Conservation (phyloP, 2,113 vertebrate species). For the Piprites chloris region DNA sequence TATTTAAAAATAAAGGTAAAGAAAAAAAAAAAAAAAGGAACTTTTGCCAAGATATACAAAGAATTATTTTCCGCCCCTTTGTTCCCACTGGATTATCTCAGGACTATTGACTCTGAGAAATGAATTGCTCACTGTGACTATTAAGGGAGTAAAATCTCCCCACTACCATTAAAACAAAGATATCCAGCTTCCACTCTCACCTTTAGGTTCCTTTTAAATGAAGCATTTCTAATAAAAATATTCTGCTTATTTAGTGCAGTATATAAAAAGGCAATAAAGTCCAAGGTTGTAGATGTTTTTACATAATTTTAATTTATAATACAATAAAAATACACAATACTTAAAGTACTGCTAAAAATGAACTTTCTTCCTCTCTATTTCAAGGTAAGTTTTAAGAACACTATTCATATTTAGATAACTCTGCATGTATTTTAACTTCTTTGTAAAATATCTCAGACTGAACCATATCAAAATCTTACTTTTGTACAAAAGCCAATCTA, state of each 20-base stretch:
- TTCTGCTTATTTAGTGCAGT: conserved; percentile 28
- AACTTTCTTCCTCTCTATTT: not conserved
- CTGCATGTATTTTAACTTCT: not conserved
- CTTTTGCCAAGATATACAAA: not conserved
- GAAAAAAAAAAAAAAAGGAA: conserved; percentile 16
- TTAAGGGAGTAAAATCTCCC: not conserved
- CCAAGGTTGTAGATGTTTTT: not conserved
- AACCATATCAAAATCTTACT: not conserved
- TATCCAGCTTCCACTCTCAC: not conserved
- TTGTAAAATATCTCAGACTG: not conserved
- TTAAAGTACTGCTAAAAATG: not conserved
- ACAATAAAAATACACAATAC: conserved; percentile 11
- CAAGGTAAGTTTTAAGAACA: not conserved
- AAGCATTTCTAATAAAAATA: conserved; percentile 17
- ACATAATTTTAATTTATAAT: conserved; percentile 36
- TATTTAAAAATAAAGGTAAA: conserved; percentile 58
- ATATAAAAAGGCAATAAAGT: conserved; percentile 17
- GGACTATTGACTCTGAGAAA: conserved; percentile 6
- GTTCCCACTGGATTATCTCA: not conserved
- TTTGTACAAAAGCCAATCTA: not conserved
- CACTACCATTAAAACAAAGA: not conserved
- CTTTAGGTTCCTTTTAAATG: not conserved
- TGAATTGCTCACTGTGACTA: not conserved
- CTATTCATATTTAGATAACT: not conserved
- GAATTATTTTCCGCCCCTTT: not conserved